phyloP scores from a whole-genome alignment of 2,113 vertebrate species.

The Solenodon paradoxus region DNA sequence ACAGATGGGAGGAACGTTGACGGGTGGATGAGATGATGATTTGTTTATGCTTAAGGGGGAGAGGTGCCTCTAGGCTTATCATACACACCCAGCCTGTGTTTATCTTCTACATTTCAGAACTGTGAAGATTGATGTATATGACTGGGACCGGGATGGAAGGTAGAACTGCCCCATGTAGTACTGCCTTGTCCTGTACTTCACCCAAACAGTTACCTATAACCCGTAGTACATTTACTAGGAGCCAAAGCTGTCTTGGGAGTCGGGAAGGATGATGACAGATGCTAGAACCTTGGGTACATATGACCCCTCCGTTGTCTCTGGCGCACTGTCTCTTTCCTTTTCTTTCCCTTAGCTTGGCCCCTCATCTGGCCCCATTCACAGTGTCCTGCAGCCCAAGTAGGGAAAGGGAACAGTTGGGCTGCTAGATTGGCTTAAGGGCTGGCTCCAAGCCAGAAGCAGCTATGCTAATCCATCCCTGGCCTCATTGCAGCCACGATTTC shows the following conservation, averaged over 20 bases:
- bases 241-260: neutral
- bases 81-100: neutral
- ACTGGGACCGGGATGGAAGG: constrained; percentile 99
- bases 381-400: neutral
- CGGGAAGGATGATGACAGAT: neutral
- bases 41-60: neutral
- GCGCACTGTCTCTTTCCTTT: neutral
- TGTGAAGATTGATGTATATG: constrained; percentile 96
- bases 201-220: neutral
- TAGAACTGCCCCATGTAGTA: constrained; percentile 70
- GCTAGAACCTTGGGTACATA: neutral
- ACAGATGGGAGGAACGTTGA: neutral
- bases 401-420: neutral
- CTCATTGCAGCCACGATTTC: constrained; percentile 92
- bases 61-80: neutral
- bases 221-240: neutral
- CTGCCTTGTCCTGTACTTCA: neutral
- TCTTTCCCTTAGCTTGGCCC: neutral
- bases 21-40: neutral
- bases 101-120: constrained; percentile 85
- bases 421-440: neutral
- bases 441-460: neutral
- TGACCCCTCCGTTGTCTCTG: neutral
- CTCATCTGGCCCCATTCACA: neutral
- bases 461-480: neutral